A percentile compares a stretch with the other conserved stretches of the same genome.
phyloP scores from a whole-genome alignment of 2,113 vertebrate species.

The Gobius niger region DNA sequence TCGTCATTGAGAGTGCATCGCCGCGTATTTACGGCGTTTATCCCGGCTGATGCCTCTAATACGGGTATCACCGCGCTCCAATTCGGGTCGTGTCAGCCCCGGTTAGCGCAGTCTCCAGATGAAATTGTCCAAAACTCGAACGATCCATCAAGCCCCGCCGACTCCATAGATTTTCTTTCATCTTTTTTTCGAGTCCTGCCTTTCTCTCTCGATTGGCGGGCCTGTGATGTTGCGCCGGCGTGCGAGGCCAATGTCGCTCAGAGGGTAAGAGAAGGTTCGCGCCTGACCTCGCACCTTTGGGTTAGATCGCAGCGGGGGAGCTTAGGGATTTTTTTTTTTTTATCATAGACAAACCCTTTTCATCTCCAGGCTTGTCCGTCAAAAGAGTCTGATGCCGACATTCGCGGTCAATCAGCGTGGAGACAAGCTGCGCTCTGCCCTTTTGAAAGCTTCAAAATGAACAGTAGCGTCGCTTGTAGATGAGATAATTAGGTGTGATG shows the following conservation, averaged over 20 bases:
- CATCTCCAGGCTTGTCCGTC: conserved; percentile 2
- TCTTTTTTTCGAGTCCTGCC: conserved; percentile 61
- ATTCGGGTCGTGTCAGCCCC: conserved; percentile 75
- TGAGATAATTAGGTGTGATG: not conserved
- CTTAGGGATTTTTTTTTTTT: conserved; percentile 3
- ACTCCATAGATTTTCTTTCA: conserved; percentile 74
- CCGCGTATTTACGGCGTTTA: conserved; percentile 68
- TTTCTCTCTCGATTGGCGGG: conserved; percentile 56
- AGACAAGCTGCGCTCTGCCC: not conserved
- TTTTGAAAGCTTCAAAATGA: not conserved
- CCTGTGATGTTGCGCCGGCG: conserved; percentile 51
- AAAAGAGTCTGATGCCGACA: not conserved
- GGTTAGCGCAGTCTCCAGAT: conserved; percentile 74
- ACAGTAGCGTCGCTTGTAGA: not conserved
- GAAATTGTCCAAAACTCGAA: conserved; percentile 77
- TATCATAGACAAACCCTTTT: not conserved
- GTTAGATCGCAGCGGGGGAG: not conserved
- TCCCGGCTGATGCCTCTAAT: conserved; percentile 70
- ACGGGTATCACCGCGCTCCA: conserved; percentile 70
- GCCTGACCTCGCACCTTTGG: conserved; percentile 36
- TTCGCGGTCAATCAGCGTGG: not conserved
- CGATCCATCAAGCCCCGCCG: conserved; percentile 70
- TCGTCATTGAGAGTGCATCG: conserved; percentile 59
- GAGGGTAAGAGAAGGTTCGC: conserved; percentile 45
- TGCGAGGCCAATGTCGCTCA: conserved; percentile 54